phyloP scores from a whole-genome alignment of 2,113 vertebrate genomes.

The Saguinus midas region DNA sequence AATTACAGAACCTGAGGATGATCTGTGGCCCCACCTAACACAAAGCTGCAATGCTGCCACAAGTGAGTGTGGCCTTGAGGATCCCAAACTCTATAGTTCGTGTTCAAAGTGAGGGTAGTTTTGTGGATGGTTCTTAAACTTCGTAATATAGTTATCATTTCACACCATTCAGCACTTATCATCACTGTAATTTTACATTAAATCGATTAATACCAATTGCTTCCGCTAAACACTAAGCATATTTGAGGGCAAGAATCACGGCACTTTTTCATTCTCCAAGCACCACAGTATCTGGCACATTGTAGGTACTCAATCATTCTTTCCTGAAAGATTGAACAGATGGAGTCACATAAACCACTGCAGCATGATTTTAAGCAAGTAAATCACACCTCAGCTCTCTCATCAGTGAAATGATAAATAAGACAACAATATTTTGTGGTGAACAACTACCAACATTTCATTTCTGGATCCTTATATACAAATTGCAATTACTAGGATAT shows the following conservation, averaged over 20 bases:
- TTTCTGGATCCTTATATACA: not conserved
- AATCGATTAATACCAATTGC: not conserved
- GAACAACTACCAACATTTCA: not conserved
- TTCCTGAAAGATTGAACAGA: not conserved
- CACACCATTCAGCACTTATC: not conserved
- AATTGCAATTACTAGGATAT: not conserved
- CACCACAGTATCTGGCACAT: not conserved
- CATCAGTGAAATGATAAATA: not conserved
- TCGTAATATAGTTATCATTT: not conserved
- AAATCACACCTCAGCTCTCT: not conserved
- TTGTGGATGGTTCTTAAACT: not conserved
- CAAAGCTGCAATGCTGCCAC: not conserved
- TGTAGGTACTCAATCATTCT: not conserved
- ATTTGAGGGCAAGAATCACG: not conserved
- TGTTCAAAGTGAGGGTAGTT: not conserved
- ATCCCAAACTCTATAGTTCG: not conserved
- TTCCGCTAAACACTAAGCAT: not conserved
- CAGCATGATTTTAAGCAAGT: not conserved
- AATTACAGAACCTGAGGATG: not conserved
- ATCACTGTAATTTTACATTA: not conserved
- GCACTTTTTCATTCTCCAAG: not conserved
- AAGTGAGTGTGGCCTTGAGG: not conserved
- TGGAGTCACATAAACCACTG: not conserved
- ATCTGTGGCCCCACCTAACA: not conserved
- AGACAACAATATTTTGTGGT: not conserved